These are phyloP conservation scores for Apomyelois bistriatella DNA, from an alignment of 2,888 invertebrate species.

Conservation along the genomic window DNA sequence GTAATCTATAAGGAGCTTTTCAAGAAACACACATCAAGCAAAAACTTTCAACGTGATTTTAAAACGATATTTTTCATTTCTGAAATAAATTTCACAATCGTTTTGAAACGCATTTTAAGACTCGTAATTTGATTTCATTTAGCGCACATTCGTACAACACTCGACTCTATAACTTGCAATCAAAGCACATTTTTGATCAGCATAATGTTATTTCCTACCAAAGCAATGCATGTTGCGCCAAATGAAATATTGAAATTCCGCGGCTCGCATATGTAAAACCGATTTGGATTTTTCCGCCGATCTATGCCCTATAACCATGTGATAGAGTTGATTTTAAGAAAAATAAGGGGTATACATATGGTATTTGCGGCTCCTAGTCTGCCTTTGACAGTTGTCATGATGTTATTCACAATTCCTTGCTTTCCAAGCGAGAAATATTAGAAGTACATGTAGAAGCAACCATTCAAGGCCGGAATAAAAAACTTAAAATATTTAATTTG, in stretches of 20 bases:
- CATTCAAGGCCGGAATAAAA: not conserved
- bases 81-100: conserved; percentile 22
- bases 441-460: conserved; percentile 12
- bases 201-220: conserved; percentile 26
- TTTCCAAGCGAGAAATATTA: conserved; percentile 32
- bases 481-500: conserved; percentile 1
- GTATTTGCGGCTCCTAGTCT: conserved; percentile 36
- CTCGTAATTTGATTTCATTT: conserved; percentile 28
- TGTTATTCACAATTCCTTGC: conserved; percentile 38
- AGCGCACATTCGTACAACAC: conserved; percentile 12
- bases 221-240: conserved; percentile 41
- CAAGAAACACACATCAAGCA: not conserved
- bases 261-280: conserved; percentile 33
- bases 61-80: conserved; percentile 18
- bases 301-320: conserved; percentile 12
- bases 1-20: too few relatives aligned
- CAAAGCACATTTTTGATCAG: conserved; percentile 22
- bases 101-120: conserved; percentile 22
- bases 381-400: conserved; percentile 54
- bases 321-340: conserved; percentile 28
- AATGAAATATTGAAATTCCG: conserved; percentile 57
- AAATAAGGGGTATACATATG: conserved; percentile 16
- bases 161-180: conserved; percentile 18
- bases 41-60: conserved; percentile 8
- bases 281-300: conserved; percentile 17